A percentile compares a stretch with the other conserved stretches of the same genome.
These are phyloP conservation scores for Ceryle rudis DNA, from an alignment of 2,797 vertebrate species.

Conservation along the genomic window DNA sequence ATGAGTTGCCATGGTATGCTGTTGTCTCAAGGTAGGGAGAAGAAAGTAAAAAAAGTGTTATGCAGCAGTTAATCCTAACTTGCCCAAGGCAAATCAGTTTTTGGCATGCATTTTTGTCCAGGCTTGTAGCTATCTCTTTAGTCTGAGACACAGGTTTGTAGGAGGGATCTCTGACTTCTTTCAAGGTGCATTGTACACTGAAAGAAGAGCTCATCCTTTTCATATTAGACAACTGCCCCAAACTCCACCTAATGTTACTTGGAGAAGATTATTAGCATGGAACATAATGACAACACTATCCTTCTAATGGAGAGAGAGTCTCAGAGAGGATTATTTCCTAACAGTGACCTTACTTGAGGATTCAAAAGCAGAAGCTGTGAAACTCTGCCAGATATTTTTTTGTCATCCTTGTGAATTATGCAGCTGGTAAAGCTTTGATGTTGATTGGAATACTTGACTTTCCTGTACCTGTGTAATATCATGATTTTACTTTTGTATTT, in stretches of 20 bases:
- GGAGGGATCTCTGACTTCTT: neutral
- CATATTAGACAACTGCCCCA: neutral
- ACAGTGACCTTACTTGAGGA: neutral
- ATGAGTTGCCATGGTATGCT: neutral
- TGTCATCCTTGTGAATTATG: neutral
- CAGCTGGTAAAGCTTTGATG: slow-evolving; percentile 39
- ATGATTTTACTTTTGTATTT: neutral
- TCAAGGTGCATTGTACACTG: neutral
- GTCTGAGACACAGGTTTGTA: neutral
- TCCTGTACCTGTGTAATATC: slow-evolving; percentile 14
- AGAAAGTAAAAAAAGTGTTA: neutral
- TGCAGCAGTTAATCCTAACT: neutral
- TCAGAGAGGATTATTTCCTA: neutral
- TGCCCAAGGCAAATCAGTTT: neutral
- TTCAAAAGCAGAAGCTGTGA: neutral
- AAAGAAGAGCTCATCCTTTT: neutral
- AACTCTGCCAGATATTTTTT: neutral
- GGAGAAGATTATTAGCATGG: neutral
- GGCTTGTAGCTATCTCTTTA: slow-evolving; percentile 1
- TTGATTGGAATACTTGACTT: slow-evolving; percentile 41
- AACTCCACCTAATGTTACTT: neutral
- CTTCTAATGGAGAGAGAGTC: neutral
- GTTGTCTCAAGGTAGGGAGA: neutral
- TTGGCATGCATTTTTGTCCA: neutral
- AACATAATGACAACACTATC: neutral